A percentile compares a stretch with the other conserved stretches of the same genome.
phyloP scores from a whole-genome alignment of 1,140 invertebrate genomes.

The Drosophila kikkawai region DNA sequence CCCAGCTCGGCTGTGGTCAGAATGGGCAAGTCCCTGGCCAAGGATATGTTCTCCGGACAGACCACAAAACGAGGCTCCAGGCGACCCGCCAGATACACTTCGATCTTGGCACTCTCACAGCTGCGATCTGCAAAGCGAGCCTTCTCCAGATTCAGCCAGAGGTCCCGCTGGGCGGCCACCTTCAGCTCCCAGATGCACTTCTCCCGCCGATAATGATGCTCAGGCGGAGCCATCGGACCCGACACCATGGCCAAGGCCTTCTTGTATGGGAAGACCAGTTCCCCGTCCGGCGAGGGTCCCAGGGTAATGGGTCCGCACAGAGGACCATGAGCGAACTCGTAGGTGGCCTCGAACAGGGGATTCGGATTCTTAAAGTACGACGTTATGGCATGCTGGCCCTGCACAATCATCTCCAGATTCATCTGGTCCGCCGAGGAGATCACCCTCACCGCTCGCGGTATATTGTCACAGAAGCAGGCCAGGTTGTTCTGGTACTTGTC shows the following conservation, averaged over 20 bases:
- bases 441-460: constrained; percentile 87
- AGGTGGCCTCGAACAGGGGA: constrained; percentile 93
- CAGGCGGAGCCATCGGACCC: constrained; percentile 77
- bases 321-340: constrained; percentile 95
- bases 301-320: constrained; percentile 93
- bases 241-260: constrained; percentile 89
- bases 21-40: constrained; percentile 91
- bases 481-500: constrained; percentile 84
- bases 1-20: constrained; percentile 90
- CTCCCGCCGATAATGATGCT: constrained; percentile 87
- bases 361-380: constrained; percentile 94
- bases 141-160: constrained; percentile 94
- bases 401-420: constrained; percentile 92
- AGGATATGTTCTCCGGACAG: constrained; percentile 93
- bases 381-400: constrained; percentile 91
- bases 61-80: constrained; percentile 90
- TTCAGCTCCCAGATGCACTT: constrained; percentile 95
- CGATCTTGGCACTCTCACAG: constrained; percentile 93
- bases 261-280: constrained; percentile 93
- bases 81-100: constrained; percentile 90
- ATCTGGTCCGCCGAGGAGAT: constrained; percentile 92
- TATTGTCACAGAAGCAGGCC: constrained; percentile 89
- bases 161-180: constrained; percentile 91
- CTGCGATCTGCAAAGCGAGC: constrained; percentile 92
- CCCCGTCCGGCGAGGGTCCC: constrained; percentile 91